These are phyloP conservation scores for Bambusicola thoracicus DNA, from an alignment of 2,113 vertebrate species.

Conservation along the genomic window DNA sequence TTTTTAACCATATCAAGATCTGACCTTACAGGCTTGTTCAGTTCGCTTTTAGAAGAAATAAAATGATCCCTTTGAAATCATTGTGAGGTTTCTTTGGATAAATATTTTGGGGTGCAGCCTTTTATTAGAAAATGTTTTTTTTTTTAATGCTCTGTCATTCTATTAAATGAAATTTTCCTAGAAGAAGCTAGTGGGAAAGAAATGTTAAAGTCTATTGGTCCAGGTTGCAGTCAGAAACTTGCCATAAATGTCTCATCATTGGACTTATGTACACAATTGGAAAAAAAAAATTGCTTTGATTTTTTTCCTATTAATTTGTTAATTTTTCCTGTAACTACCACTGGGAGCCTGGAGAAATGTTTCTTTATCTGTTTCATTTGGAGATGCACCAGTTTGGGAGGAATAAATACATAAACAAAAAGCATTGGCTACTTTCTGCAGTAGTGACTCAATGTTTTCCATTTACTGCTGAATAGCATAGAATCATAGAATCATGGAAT, in stretches of 20 bases:
- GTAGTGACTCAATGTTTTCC: not conserved
- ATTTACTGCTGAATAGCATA: not conserved
- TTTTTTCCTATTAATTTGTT: not conserved
- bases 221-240: not conserved
- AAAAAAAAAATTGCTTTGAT: not conserved
- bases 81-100: not conserved
- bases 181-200: not conserved
- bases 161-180: not conserved
- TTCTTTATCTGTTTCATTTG: not conserved
- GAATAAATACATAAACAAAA: rapidly evolving
- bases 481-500: too few relatives aligned
- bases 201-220: not conserved
- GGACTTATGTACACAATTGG: not conserved
- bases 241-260: not conserved
- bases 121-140: not conserved
- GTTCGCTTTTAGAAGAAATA: not conserved
- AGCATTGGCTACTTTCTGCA: not conserved
- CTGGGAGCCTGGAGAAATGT: not conserved
- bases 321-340: not conserved
- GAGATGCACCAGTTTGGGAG: not conserved
- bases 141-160: not conserved
- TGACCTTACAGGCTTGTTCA: not conserved
- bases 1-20: not conserved
- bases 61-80: not conserved
- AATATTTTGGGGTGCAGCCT: not conserved